Base-by-base conservation (phyloP, 1,140 invertebrate species). In the Dreissena rostriformis region DNA sequence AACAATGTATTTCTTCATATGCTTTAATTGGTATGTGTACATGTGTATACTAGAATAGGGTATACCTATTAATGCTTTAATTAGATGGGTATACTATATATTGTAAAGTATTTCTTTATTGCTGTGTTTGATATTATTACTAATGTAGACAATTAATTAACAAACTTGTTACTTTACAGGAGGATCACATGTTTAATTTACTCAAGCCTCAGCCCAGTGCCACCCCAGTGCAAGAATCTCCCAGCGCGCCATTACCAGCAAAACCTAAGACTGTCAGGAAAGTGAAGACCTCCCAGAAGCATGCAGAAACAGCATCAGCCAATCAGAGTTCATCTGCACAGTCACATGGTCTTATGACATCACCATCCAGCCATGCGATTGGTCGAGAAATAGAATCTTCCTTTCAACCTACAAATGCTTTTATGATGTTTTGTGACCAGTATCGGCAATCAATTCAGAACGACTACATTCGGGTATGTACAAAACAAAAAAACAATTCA, bases 371-470 rank as follows among this genome's bases (percentile, higher is more conserved):
- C 67, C 17, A 52, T 39, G 17, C 22, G 22, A 57, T 24, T 52
- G 26, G 65, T 67, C 26, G 12, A 11, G 29, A 52, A 28, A 5
- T 70, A 8, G 61, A 87, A 89, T 83, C 83, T 85, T 15, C 84
- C 29, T 51, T 88, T 88, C 0, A 89, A 82, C 91, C 91, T 19
- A 88, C 88, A 10, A 92, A 92, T 89, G 91, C 90, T 22, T 93
- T 92, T 67, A 75, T 92, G 14, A 88, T 92, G 89, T 92, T 92
- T 80, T 91, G 89, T 84, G 87, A 91, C 55, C 90, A 92, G 28
- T 88, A 90, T 52, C 88, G 87, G 57, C 71, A 88, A 12, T 67
- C 78, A 49, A 86, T 93, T 39, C 87, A 91, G 53, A 91, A 92
- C 63, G 89, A 90, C 29, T 92, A 91, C 82, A 88, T 90, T 24